Base-by-base conservation (phyloP, 1,140 invertebrate species). In the Drosophila burlai region DNA sequence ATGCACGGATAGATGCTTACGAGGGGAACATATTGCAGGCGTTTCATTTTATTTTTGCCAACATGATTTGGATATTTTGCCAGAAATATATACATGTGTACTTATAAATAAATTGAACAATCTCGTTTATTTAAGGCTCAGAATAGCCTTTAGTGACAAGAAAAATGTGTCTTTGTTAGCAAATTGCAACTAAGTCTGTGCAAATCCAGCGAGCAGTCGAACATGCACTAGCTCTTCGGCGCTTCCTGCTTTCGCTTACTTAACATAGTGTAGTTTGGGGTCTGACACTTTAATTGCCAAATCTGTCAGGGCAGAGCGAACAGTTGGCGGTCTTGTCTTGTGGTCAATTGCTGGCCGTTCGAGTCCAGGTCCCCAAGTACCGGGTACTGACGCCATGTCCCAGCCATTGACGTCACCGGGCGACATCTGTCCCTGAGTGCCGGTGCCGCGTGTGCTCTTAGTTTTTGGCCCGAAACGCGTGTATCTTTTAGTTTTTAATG, bases 281-380 rank as follows among this genome's bases (percentile, higher is more conserved):
- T n/a, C 76, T 80, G 81, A 81, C 77, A 79, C 49, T 71, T 79
- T 84, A 90, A 89, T 90, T 84, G 85, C 73, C 81, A 80, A 74
- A 21, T 62, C 81, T 90, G 84, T 89, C 84, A 71, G 64, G 45
- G 49, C 54, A 57, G 26, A 26, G 64, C 31, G 68, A 81, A 60
- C 84, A 84, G 81, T 66, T 85, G 83, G 69, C 68, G 73, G 63
- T 80, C 66, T 60, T 61, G 74, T 69, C 65, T 63, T 76, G 67
- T 57, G 81, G 63, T 76, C 50, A 65, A 79, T 62, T 68, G 58
- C 64, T 65, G 60, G 47, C 63, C 49, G 67, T 13, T 52, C 40
- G 31, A 40, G n/a, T 54, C 24, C 24, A 24, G 24, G 24, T 24
- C 63, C 40, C 47, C 59, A 34, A 68, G 73, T 60, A 60, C 59